Conservation (phyloP, 2,797 vertebrate species). For the Coluber constrictor region DNA sequence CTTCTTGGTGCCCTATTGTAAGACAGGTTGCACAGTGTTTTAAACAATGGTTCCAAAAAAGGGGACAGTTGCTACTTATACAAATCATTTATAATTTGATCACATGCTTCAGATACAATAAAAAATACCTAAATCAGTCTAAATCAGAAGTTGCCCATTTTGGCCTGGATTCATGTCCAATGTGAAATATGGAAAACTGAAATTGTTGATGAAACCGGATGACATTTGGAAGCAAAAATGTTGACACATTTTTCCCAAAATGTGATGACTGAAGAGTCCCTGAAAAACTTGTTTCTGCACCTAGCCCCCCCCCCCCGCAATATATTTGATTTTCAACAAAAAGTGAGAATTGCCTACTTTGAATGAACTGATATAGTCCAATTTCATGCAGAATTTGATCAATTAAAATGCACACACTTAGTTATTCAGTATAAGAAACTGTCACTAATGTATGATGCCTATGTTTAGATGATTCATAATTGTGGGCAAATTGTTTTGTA, state of each 20-base stretch:
- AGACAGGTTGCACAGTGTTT: not conserved
- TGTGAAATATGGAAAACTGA: not conserved
- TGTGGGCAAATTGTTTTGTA: not conserved
- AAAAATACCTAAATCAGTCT: not conserved
- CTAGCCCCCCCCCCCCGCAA: not conserved
- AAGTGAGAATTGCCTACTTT: not conserved
- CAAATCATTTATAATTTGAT: not conserved
- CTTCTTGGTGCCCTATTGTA: not conserved
- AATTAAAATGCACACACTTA: not conserved
- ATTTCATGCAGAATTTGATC: not conserved
- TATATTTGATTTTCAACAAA: not conserved
- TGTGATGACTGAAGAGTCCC: not conserved
- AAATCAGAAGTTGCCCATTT: not conserved
- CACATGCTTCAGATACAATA: not conserved
- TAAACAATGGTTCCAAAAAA: not conserved
- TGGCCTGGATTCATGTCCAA: not conserved
- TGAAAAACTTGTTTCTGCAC: not conserved
- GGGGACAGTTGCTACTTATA: not conserved
- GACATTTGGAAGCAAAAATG: not conserved
- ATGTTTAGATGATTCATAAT: not conserved
- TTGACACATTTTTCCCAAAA: not conserved
- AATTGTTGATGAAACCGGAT: not conserved
- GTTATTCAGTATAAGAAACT: not conserved
- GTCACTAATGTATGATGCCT: not conserved
- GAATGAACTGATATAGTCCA: not conserved